phyloP scores from a whole-genome alignment of 2,888 invertebrate genomes.

The Homarus gammarus region DNA sequence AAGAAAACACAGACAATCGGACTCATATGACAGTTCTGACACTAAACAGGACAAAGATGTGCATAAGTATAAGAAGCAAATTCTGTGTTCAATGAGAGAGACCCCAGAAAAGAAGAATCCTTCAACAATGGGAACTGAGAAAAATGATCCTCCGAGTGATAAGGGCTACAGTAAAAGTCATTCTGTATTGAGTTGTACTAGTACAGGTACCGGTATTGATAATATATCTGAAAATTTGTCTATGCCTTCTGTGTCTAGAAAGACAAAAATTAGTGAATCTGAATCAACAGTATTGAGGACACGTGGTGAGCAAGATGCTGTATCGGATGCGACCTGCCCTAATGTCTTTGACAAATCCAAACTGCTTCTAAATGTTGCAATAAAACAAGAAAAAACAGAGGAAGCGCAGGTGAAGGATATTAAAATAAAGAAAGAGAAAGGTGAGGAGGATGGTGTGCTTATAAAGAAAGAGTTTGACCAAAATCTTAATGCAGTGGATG shows the following conservation, averaged over 20 bases:
- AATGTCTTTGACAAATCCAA: neutral
- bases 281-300: neutral
- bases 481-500: neutral
- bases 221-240: neutral
- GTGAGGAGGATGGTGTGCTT: neutral
- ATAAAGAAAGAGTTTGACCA: conserved; percentile 7
- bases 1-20: neutral
- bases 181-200: neutral
- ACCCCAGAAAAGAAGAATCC: neutral
- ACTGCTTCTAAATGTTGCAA: neutral
- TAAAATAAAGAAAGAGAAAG: conserved; percentile 44
- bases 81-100: neutral
- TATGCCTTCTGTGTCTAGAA: neutral
- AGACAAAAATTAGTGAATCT: neutral
- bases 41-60: no score
- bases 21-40: no score
- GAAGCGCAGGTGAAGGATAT: neutral
- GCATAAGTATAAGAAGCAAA: neutral
- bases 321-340: neutral
- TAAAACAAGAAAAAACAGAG: conserved; percentile 2
- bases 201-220: neutral
- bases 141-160: neutral
- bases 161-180: neutral
- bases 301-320: neutral
- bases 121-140: neutral